These are phyloP conservation scores for Drosophila formosana DNA, from an alignment of 2,888 invertebrate genomes.

Conservation along the genomic window DNA sequence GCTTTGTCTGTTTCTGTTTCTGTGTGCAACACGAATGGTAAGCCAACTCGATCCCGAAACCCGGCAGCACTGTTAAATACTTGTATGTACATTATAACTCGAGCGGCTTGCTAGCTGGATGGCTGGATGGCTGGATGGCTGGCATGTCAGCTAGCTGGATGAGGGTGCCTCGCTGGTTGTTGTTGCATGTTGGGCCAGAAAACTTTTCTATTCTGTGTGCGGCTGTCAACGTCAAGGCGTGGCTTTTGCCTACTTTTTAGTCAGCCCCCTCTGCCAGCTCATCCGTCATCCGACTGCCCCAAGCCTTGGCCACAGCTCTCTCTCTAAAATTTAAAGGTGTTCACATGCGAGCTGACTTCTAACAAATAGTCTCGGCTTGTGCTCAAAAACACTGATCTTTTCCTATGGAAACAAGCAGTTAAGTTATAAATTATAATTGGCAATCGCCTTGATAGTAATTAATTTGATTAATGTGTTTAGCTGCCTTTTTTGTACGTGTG, in stretches of 20 bases:
- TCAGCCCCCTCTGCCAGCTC: not conserved
- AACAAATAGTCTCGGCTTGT: not conserved
- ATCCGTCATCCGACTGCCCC: not conserved
- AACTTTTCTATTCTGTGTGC: slow-evolving; percentile 61
- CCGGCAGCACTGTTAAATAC: slow-evolving; percentile 60
- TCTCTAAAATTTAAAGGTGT: slow-evolving; percentile 44
- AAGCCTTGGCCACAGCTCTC: not conserved
- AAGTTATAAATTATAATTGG: too few relatives aligned
- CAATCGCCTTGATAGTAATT: too few relatives aligned
- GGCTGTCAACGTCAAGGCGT: slow-evolving; percentile 75
- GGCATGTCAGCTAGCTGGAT: slow-evolving; percentile 66
- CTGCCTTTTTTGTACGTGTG: too few relatives aligned
- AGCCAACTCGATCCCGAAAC: slow-evolving; percentile 28
- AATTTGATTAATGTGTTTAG: too few relatives aligned
- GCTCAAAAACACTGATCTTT: slow-evolving; percentile 4
- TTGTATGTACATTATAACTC: slow-evolving; percentile 64
- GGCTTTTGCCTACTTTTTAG: slow-evolving; percentile 41
- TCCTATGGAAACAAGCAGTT: not conserved
- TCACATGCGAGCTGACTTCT: slow-evolving; percentile 8
- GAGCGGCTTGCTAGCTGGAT: slow-evolving; percentile 11
- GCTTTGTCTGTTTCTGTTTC: not conserved
- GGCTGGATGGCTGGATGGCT: not conserved
- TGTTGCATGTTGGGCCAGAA: slow-evolving; percentile 58
- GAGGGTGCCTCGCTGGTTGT: slow-evolving; percentile 53
- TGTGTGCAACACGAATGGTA: slow-evolving; percentile 1